These are phyloP conservation scores for Eupristina koningsbergeri DNA, from an alignment of 1,140 invertebrate species.

Conservation along the genomic window DNA sequence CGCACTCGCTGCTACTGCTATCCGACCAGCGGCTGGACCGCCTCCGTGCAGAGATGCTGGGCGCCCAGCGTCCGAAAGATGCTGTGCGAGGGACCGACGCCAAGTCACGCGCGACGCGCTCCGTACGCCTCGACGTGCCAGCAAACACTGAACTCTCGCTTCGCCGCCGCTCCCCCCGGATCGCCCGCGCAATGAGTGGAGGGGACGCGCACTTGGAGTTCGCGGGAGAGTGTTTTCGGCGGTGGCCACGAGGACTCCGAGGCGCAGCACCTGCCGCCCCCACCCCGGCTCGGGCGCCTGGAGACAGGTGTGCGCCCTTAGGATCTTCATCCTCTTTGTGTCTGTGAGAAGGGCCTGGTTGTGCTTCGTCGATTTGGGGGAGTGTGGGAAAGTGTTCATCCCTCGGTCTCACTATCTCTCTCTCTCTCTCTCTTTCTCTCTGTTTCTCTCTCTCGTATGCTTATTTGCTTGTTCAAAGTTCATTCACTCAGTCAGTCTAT, in stretches of 20 bases:
- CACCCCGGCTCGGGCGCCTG: too few relatives aligned
- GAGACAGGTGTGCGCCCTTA: neutral
- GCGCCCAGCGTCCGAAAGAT: neutral
- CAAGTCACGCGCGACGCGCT: neutral
- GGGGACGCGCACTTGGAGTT: neutral
- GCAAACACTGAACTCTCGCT: conserved; percentile 27
- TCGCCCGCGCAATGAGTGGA: neutral
- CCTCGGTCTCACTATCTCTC: too few relatives aligned
- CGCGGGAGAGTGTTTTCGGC: conserved; percentile 31
- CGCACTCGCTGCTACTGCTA: neutral
- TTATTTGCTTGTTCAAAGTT: too few relatives aligned
- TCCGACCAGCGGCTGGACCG: neutral
- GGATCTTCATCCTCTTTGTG: neutral
- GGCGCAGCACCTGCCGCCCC: conserved; percentile 37
- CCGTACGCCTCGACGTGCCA: conserved; percentile 5
- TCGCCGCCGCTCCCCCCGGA: neutral
- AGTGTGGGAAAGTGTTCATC: too few relatives aligned
- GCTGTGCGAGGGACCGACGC: neutral
- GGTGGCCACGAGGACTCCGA: conserved; percentile 12
- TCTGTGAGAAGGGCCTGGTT: too few relatives aligned
- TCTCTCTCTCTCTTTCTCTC: too few relatives aligned
- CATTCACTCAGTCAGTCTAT: too few relatives aligned
- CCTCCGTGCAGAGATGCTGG: too few relatives aligned
- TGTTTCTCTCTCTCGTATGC: too few relatives aligned
- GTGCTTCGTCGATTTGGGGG: too few relatives aligned